A percentile compares a stretch with the other conserved stretches of the same genome.
These are phyloP conservation scores for Pyrrhopygopsis socrates DNA, from an alignment of 2,888 invertebrate genomes.

Conservation along the genomic window DNA sequence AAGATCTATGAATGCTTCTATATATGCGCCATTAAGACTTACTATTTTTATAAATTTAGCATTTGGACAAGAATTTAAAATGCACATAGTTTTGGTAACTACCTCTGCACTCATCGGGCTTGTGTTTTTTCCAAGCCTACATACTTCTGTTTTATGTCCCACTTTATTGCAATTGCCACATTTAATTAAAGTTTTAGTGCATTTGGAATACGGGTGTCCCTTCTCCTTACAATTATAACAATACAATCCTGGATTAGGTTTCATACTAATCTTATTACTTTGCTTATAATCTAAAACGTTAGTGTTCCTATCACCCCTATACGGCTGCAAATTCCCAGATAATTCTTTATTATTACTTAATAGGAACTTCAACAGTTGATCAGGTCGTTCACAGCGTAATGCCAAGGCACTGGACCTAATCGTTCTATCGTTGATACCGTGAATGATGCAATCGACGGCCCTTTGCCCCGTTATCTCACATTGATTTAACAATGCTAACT, in stretches of 20 bases:
- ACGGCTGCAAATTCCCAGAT: background rate
- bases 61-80: background rate
- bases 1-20: conserved; percentile 29
- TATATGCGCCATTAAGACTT: conserved; percentile 23
- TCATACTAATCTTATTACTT: background rate
- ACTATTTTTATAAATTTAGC: conserved; percentile 58
- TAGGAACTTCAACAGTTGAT: conserved; percentile 4
- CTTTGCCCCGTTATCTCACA: conserved; percentile 69
- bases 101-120: background rate
- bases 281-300: conserved; percentile 2
- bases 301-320: background rate
- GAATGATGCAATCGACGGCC: conserved; percentile 81
- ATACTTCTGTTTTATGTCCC: conserved; percentile 20
- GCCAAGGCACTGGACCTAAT: conserved; percentile 70
- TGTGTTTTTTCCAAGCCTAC: background rate
- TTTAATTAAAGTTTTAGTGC: conserved; percentile 58
- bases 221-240: conserved; percentile 69
- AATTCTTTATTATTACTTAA: background rate
- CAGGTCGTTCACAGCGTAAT: conserved; percentile 66
- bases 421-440: conserved; percentile 76
- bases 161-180: conserved; percentile 44
- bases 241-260: background rate
- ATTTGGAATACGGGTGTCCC: conserved; percentile 57
- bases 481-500: conserved; percentile 64
- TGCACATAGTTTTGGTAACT: background rate